Base-by-base conservation (phyloP, 2,888 invertebrate species). In the Cordilura impudica region DNA sequence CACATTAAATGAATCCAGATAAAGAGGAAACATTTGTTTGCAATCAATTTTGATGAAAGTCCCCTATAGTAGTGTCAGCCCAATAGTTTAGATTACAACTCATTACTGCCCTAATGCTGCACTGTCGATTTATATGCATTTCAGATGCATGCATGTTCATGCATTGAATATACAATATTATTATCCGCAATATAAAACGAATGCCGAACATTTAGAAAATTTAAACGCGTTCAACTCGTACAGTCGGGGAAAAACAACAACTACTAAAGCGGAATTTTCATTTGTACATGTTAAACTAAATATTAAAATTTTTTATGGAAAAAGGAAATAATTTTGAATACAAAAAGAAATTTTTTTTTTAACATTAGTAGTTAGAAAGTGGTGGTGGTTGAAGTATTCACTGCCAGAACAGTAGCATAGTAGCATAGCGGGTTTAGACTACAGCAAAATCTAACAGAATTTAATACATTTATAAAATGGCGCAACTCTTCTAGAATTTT, bases 161-260 rank as follows among this genome's bases (percentile, higher is more conserved):
- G 58, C 29, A 43, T 18, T 66, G 54, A 66, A 66, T 66, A 45
- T 66, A 19, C 66, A 45, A 45, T 54, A 66, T 54, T 45, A 66
- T 54, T 54, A 54, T 54, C 43, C 54, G 2, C 21, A 10, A 39
- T 23, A 65, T 29, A 18, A 29, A 53, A 23, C 29, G 18, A 53
- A 66, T 66, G 43, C 29, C 29, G 53, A 65, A 45, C 29, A 56
- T 16, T 56, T 31, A 19, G 26, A 67, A 18, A 45, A 54, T 54
- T 54, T 53, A 53, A 54, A 12, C 26, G 29, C 26, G 16, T 54
- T 54, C 16, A 21, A 35, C 12, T 21, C 12, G 19, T 54, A 29
- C 29, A 31, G 18, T 16, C 31, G 18, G n/a, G n/a, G 2, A 61
- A 29, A 16, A 6, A 29, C 29, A 53, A 3, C 29, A 51, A n/a